Base-by-base conservation (phyloP, 2,113 vertebrate genomes). In the Chlorodrepanis virens region DNA sequence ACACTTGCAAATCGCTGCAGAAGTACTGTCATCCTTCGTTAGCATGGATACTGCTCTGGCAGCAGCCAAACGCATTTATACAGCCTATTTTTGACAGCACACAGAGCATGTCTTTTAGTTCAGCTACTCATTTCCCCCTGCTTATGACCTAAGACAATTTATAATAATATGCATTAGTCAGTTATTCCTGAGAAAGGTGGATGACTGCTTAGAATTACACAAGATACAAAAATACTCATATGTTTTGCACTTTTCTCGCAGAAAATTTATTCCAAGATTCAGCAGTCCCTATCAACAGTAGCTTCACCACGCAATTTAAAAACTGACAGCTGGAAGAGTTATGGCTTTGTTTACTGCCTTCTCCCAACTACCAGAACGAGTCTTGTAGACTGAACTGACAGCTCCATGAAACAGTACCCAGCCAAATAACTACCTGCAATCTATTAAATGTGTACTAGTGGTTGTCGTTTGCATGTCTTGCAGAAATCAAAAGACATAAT, bases 331-430 rank as follows among this genome's bases (percentile, higher is more conserved):
- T 3, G 5, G n/a, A 89, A 74, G 57, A 84, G 50, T 39, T 63
- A 64, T 0, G 17, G 44, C 33, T 94, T 39, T 25, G 40, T 39
- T 52, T 70, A 18, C 7, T 3, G 0, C 27, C 18, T 50, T 49
- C 33, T 56, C 45, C 23, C 9, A 14, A 1, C 12, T 10, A 12
- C 1, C 1, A 54, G n/a, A 29, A 59, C 0, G 2, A 33, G 0
- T 33, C 27, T 35, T 5, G 3, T 2, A 60, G 53, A 44, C 39
- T 12, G 47, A 70, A 50, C 47, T 3, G 1, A 31, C 4, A 4
- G 70, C 52, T 23, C 11, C 12, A 1, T 4, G 25, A 4, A 35
- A 20, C 2, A 4, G 11, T 1, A 29, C n/a, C 17, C 11, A 25
- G 8, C 24, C 49, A 33, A 37, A 12, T 44, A 44, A 27, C 17